Evolutionary conservation across 1,140 invertebrate genomes (phyloP).

Genomic region (Lucilia sericata): DNA sequence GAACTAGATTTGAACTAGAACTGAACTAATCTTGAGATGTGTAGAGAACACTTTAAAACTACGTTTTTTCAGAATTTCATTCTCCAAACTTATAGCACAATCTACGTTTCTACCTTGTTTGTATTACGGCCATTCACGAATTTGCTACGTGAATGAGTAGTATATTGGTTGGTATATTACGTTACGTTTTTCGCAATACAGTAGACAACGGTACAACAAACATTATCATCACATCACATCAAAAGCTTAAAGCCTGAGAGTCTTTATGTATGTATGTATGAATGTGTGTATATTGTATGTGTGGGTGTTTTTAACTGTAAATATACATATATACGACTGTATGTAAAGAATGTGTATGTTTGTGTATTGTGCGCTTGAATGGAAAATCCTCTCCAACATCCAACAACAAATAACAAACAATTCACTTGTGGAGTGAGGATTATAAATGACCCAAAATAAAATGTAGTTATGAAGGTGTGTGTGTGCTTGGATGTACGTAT

Average conservation of each 20-base stretch:
- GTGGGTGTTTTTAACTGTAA: neutral
- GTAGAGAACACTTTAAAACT: no score
- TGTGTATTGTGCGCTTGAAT: constrained; percentile 12
- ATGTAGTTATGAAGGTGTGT: neutral
- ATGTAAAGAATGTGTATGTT: neutral
- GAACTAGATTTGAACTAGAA: no score
- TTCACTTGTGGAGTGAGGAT: constrained; percentile 38
- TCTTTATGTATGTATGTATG: no score
- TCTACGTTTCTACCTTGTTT: neutral
- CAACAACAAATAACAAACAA: constrained; percentile 29
- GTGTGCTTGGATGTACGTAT: neutral
- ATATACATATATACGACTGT: neutral
- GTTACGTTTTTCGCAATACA: neutral
- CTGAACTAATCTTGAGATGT: no score
- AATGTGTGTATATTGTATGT: neutral
- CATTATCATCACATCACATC: constrained; percentile 26
- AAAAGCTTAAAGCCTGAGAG: neutral
- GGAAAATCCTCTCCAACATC: constrained; percentile 2
- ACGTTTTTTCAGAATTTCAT: no score
- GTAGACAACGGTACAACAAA: neutral
- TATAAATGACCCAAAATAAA: constrained; percentile 41
- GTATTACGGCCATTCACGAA: neutral
- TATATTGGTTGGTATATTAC: constrained; percentile 13
- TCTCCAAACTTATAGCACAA: neutral
- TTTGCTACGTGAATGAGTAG: constrained; percentile 1